Evolutionary conservation across 2,113 vertebrate genomes (phyloP).

Genomic region (Blennius ocellaris): DNA sequence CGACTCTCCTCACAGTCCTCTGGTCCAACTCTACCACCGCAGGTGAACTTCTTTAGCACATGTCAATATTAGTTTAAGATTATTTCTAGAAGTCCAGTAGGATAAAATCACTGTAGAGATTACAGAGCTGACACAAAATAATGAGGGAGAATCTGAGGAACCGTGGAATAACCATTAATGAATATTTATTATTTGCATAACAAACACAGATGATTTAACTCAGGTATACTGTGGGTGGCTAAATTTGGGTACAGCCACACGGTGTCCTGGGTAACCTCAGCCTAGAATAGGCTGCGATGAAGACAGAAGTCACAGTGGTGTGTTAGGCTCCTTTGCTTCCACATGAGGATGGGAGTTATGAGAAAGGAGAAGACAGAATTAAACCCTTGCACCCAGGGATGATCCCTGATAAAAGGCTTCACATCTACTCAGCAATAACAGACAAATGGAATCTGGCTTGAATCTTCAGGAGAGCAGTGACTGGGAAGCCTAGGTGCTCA

Average conservation of each 20-base stretch:
- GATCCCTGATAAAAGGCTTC: conserved; percentile 50
- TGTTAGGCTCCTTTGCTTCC: conserved; percentile 58
- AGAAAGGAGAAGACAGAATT: conserved; percentile 50
- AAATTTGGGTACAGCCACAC: conserved; percentile 75
- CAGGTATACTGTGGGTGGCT: conserved; percentile 75
- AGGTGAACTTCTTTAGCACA: conserved; percentile 81
- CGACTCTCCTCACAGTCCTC: conserved; percentile 69
- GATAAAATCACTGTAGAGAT: conserved; percentile 73
- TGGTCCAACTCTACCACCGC: conserved; percentile 67
- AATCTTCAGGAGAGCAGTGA: conserved; percentile 34
- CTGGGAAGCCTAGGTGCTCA: conserved; percentile 4
- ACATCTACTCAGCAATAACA: conserved; percentile 34
- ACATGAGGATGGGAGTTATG: conserved; percentile 61
- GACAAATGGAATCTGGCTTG: conserved; percentile 38
- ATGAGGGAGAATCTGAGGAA: conserved; percentile 75
- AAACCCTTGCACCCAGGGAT: conserved; percentile 48
- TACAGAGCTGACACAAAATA: conserved; percentile 76
- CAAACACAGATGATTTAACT: conserved; percentile 78
- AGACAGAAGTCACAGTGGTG: conserved; percentile 70
- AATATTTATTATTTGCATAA: conserved; percentile 84
- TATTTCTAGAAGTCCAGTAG: conserved; percentile 80
- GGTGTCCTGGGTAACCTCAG: conserved; percentile 77
- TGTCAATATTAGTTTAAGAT: conserved; percentile 84
- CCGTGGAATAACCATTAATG: conserved; percentile 76
- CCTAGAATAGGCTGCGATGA: conserved; percentile 69